Percentiles rank a stretch among this genome's conserved stretches.
Conservation (phyloP, 1,140 invertebrate species). For the Caerostris extrusa region DNA sequence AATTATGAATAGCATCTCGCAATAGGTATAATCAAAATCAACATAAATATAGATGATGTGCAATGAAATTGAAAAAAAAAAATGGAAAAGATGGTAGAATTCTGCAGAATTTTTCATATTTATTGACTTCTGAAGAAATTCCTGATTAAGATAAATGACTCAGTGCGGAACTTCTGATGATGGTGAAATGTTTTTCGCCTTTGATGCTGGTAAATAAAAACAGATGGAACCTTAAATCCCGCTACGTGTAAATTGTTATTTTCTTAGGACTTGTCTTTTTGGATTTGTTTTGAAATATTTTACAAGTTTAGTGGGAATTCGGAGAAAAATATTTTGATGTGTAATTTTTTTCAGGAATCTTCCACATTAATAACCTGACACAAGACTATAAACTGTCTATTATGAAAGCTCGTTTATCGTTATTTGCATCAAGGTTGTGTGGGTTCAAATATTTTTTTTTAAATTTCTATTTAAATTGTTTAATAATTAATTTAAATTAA, state of each 20-base stretch:
- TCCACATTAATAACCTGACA: too few species aligned
- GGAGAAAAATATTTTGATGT: not conserved
- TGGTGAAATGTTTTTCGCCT: not conserved
- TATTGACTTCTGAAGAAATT: not conserved
- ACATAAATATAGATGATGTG: not conserved
- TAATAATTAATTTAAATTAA: too few species aligned
- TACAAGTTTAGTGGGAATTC: not conserved
- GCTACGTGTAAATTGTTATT: not conserved
- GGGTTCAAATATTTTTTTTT: too few species aligned
- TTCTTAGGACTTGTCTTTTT: not conserved
- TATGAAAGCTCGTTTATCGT: too few species aligned
- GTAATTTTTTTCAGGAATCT: too few species aligned
- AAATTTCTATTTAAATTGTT: too few species aligned
- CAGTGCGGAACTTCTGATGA: not conserved
- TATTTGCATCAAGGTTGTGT: too few species aligned
- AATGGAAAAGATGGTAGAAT: not conserved
- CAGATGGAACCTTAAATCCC: not conserved
- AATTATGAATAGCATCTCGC: not conserved
- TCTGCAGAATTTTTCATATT: not conserved
- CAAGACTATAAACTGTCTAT: too few species aligned
- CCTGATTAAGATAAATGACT: constrained; percentile 9
- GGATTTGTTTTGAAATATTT: not conserved
- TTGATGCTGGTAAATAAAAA: not conserved
- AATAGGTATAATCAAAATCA: not conserved
- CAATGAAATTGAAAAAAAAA: not conserved